phyloP scores from a whole-genome alignment of 2,797 vertebrate genomes.

The Poliocrania exsul region DNA sequence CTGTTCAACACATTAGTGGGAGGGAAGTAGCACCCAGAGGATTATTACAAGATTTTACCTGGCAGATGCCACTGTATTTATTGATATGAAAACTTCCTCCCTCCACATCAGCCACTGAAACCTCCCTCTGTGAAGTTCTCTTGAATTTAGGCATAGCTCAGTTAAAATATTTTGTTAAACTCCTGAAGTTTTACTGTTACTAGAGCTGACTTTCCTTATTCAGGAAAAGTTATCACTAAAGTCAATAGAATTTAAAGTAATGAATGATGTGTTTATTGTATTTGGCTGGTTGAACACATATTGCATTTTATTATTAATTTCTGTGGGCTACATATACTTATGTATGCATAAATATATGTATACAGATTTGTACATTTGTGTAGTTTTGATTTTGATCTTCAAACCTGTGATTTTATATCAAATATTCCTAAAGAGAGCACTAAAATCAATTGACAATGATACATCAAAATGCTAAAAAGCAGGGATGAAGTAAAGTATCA shows the following conservation, averaged over 20 bases:
- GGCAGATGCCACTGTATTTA: slow-evolving; percentile 5
- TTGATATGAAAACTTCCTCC: neutral
- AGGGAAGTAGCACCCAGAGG: neutral
- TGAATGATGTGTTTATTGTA: neutral
- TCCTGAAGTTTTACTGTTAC: neutral
- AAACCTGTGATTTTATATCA: slow-evolving; percentile 27
- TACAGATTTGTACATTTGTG: neutral
- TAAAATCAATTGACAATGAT: slow-evolving; percentile 34
- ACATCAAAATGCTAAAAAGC: neutral
- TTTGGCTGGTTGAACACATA: neutral
- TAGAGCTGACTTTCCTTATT: neutral
- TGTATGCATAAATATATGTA: neutral
- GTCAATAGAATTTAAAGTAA: neutral
- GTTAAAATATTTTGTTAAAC: neutral
- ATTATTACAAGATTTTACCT: slow-evolving; percentile 24
- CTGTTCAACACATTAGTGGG: neutral
- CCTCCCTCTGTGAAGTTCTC: neutral
- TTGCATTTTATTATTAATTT: neutral
- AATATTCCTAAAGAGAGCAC: slow-evolving; percentile 18
- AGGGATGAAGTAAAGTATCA: slow-evolving; percentile 30
- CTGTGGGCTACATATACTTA: neutral
- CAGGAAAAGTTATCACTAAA: neutral
- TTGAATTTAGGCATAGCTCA: neutral
- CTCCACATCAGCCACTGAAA: neutral
- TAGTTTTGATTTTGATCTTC: neutral